Evolutionary conservation across 2,113 vertebrate species (phyloP), one percentile per base, ranked within the genome.

Genomic region (Azemiops feae): DNA sequence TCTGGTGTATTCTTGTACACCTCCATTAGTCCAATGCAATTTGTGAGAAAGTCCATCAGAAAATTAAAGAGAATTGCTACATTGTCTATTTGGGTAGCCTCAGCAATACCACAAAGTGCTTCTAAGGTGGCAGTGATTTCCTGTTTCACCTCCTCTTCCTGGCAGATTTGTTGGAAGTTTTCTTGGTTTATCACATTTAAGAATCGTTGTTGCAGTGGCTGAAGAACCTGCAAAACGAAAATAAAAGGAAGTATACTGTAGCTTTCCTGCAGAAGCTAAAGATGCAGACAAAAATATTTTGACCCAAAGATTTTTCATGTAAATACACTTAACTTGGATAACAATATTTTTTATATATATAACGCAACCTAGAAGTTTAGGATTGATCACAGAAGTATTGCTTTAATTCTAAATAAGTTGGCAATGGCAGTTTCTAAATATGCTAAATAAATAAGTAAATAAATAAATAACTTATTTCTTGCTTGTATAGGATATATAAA

Each of bases 1-100:
- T 99, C 99, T 6, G 99, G 99, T 4, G 99, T 99, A 97, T 99
- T 99, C 97, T 99, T 99, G 97, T 99, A 99, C 86, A 99, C 99
- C 98, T 99, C 99, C 99, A 99, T 99, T 95, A 99, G 97, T 93
- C 99, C 99, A 94, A 99, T 99, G 96, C 99, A 99, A 96, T 99
- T 99, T 97, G 98, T 99, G 97, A 99, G 98, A 96, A 99, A 99
- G 97, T 99, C 99, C 99, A 99, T 99, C 94, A 99, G 97, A 93
- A 99, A 99, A 95, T 98, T 99, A 96, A 99, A 99, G 93, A 99
- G 99, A 94, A 99, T 98, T 4, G 98, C 98, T 93, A 99, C 99
- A 0, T 99, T 99, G 97, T 99, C 99, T 34, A 99, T 99, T 97
- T 99, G 99, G 5, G 99, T 99, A 0, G 99, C 99, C 96, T 99